Base-by-base conservation (phyloP, 2,888 invertebrate species). In the Spatulosminthurus flaviceps region DNA sequence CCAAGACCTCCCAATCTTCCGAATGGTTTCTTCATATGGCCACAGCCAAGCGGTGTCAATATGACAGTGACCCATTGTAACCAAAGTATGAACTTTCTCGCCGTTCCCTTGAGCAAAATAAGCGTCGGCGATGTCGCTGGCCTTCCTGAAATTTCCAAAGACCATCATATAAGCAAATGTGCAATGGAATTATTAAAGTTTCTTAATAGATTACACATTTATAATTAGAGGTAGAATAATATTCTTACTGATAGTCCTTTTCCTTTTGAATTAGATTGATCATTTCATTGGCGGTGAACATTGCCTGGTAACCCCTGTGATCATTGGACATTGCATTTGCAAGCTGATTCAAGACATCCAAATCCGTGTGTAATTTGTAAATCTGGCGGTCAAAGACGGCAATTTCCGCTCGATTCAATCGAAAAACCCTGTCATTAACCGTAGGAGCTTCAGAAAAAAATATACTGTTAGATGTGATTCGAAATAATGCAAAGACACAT, bases 11-110 rank as follows among this genome's bases (percentile, higher is more conserved):
- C 88, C 89, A 87, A 89, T 89, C 83, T 90, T 90, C 41, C 89
- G 84, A 67, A 87, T 88, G 0, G 90, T 89, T 85, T 90, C 90
- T 43, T 87, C 88, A 85, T 88, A 89, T 0, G 89, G 88, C 90
- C 90, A 90, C 75, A 90, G 84, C 90, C 90, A 90, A 0, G 90
- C 90, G 21, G 87, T 86, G 83, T 89, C 89, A 80, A 90, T 90
- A 84, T 90, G 90, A 81, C 89, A 89, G 77, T 85, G 82, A 0
- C 89, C 90, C 83, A 90, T 87, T 9, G 89, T 89, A 83, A 88
- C 86, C 26, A 89, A 82, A 1, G 86, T 86, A 82, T 89, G 89
- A 34, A 88, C 88, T 51, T 87, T 87, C 7, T 86, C 86, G 13
- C 89, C 89, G 86, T 88, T 89, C 34, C 84, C 86, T 83, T 88